These are phyloP conservation scores for Theristus sp. DNA, from an alignment of 2,888 invertebrate species.

Conservation along the genomic window DNA sequence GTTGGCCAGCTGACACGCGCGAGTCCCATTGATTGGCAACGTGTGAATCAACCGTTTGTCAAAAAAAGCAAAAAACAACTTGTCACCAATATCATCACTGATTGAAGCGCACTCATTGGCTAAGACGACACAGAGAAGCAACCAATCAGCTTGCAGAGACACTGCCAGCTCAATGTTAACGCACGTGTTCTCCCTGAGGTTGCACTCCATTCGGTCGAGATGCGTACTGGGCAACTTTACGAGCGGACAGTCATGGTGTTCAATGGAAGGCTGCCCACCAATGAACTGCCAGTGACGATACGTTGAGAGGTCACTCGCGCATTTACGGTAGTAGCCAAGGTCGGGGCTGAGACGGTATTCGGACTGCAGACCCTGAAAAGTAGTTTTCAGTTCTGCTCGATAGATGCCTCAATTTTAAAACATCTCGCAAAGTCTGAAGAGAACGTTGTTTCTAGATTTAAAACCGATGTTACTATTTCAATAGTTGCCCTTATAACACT, in stretches of 20 bases:
- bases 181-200: not conserved
- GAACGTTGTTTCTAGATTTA: too few relatives aligned
- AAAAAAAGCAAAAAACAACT: too few relatives aligned
- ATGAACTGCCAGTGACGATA: not conserved
- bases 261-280: not conserved
- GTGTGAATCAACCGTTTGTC: too few relatives aligned
- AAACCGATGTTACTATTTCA: not conserved
- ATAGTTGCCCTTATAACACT: not conserved
- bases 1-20: too few relatives aligned
- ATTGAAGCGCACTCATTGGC: too few relatives aligned
- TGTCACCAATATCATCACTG: too few relatives aligned
- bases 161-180: too few relatives aligned
- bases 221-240: not conserved
- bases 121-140: too few relatives aligned
- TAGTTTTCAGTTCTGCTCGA: not conserved
- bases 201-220: not conserved
- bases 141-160: too few relatives aligned
- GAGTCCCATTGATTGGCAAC: too few relatives aligned
- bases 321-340: not conserved
- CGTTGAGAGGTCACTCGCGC: not conserved
- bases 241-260: not conserved
- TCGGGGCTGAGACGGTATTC: not conserved
- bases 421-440: too few relatives aligned
- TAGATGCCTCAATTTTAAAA: too few relatives aligned
- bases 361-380: not conserved